Conservation (phyloP, 2,888 invertebrate species). For the Pandemis corylana region DNA sequence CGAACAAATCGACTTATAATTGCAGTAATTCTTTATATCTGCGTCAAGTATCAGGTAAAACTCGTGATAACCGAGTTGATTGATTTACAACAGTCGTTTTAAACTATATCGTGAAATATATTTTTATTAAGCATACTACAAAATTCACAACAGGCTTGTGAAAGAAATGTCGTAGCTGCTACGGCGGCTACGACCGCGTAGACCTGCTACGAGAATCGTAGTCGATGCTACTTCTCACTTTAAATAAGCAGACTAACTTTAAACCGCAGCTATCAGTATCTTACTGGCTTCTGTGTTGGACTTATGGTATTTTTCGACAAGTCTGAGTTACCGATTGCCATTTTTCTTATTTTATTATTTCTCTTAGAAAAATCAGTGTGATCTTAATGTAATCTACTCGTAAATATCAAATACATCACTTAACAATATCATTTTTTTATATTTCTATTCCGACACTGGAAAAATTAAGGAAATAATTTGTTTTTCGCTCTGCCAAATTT, state of each 20-base stretch:
- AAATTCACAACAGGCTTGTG: background rate
- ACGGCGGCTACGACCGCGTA: conserved; percentile 19
- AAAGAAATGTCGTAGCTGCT: conserved; percentile 21
- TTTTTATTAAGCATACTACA: background rate
- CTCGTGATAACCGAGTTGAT: conserved; percentile 27
- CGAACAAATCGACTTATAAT: conserved; percentile 55
- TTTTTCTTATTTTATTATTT: background rate
- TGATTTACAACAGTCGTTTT: conserved; percentile 23
- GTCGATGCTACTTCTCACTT: background rate
- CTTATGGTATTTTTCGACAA: background rate
- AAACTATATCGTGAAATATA: background rate
- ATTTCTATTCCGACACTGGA: no score
- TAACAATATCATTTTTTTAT: no score
- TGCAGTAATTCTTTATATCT: conserved; percentile 50
- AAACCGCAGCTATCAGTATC: background rate
- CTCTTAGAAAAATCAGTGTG: no score
- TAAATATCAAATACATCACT: no score
- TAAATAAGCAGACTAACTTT: background rate
- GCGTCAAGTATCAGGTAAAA: conserved; percentile 22
- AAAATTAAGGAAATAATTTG: no score
- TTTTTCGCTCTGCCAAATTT: no score
- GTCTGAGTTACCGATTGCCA: background rate
- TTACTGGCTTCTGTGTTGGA: background rate
- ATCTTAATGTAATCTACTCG: no score
- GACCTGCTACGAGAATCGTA: conserved; percentile 21